A percentile compares a stretch with the other conserved stretches of the same genome.
phyloP scores from a whole-genome alignment of 2,888 invertebrate species.

The Ctenicera cuprea region DNA sequence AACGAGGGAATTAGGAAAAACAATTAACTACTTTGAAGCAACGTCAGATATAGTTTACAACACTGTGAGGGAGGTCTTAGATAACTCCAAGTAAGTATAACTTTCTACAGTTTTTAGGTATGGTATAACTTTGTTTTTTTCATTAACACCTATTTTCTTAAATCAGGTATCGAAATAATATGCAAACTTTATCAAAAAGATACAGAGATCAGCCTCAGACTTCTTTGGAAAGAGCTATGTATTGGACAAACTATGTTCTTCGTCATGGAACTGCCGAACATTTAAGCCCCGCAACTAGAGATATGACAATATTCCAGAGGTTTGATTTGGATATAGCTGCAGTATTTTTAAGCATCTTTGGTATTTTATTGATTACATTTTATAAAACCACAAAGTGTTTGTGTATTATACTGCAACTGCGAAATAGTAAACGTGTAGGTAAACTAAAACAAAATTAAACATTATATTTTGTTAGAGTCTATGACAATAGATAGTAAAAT shows the following conservation, averaged over 20 bases:
- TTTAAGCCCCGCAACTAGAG: constrained; percentile 44
- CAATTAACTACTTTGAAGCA: constrained; percentile 55
- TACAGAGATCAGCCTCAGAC: constrained; percentile 56
- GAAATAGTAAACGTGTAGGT: neutral
- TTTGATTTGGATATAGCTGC: constrained; percentile 45
- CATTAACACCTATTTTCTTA: neutral
- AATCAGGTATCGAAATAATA: constrained; percentile 57
- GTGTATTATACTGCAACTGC: neutral
- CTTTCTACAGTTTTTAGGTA: too few species aligned
- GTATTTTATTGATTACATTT: neutral
- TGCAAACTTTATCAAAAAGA: constrained; percentile 49
- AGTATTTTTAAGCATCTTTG: neutral
- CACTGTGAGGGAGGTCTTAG: constrained; percentile 58
- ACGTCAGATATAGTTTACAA: constrained; percentile 55
- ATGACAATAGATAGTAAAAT: too few species aligned
- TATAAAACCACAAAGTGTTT: neutral
- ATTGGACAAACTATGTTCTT: constrained; percentile 55
- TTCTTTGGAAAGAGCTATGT: constrained; percentile 54
- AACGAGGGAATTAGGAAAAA: constrained; percentile 58
- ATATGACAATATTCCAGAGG: constrained; percentile 51
- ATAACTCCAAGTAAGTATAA: constrained; percentile 57
- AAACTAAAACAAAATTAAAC: neutral
- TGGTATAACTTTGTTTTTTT: too few species aligned
- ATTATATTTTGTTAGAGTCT: neutral
- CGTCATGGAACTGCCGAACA: constrained; percentile 50